Conservation (phyloP, 2,797 vertebrate genomes). For the Pipistrellus pipistrellus region DNA sequence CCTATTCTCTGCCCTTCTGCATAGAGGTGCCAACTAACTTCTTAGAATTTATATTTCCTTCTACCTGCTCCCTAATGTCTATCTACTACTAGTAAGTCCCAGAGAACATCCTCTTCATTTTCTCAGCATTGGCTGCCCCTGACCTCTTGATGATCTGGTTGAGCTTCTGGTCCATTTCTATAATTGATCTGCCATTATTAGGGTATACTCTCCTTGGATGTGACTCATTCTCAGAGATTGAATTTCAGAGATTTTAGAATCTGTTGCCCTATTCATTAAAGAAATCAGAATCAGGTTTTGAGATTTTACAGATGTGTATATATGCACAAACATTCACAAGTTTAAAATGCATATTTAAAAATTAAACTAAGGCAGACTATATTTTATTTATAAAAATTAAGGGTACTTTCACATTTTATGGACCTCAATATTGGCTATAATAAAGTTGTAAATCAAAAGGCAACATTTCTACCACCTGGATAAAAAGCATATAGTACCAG, state of each 20-base stretch:
- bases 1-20: not conserved
- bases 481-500: not conserved
- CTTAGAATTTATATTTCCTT: not conserved
- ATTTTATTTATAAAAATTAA: not conserved
- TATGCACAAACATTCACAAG: not conserved
- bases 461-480: not conserved
- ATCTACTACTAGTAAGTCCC: not conserved
- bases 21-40: not conserved
- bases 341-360: constrained; percentile 56
- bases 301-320: not conserved
- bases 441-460: constrained; percentile 24
- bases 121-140: not conserved
- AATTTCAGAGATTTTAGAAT: constrained; percentile 30
- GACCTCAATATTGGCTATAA: not conserved
- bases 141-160: not conserved
- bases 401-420: not conserved
- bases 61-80: not conserved
- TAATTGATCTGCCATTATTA: not conserved
- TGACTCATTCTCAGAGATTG: not conserved
- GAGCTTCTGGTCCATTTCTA: not conserved
- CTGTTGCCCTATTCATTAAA: not conserved
- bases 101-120: not conserved
- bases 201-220: not conserved
- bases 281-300: not conserved
- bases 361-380: not conserved